Evolutionary conservation across 2,113 vertebrate genomes (phyloP), one percentile per base, ranked within the genome.

Genomic region (Poecilia latipinna): DNA sequence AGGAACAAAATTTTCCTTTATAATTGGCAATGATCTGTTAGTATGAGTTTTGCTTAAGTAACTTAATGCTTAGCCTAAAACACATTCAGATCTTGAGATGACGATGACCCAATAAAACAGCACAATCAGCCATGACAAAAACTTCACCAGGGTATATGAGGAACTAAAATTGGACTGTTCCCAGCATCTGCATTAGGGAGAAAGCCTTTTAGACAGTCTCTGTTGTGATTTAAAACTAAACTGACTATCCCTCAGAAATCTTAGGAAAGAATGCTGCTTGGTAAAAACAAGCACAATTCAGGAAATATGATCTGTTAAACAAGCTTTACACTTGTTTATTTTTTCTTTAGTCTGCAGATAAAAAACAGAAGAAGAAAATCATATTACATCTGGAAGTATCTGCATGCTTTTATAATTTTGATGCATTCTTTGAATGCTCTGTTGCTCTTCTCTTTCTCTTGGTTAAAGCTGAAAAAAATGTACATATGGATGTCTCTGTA

Each of bases 61-160:
- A 72, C 60, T 39, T 37, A 71, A 68, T 68, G 67, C 65, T 74
- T 71, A 68, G 82, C 54, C 61, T 57, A 71, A 86, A 82, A 61
- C 51, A 71, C 54, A 75, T 79, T n/a, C 39, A 60, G 33, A 73
- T 73, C 69, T 69, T 48, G 2, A 72, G 75, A 85, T 60, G 80
- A 83, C 8, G 71, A 85, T 60, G 80, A 83, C 8, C 64, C 65
- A 80, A 61, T 88, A 70, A 84, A 79, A 71, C 62, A 44, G 66
- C 60, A 57, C 29, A 19, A 75, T 78, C 70, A 62, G 13, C 57
- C 71, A 63, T 73, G 76, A 75, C 65, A 2, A 69, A 70, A 72
- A 64, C 75, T 64, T 67, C 31, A 51, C 83, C 17, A 2, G 7
- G 22, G 63, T 65, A 35, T 70, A 7, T 39, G 62, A 54, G 64